Conservation (phyloP, 2,888 invertebrate genomes). For the Drepana falcataria region DNA sequence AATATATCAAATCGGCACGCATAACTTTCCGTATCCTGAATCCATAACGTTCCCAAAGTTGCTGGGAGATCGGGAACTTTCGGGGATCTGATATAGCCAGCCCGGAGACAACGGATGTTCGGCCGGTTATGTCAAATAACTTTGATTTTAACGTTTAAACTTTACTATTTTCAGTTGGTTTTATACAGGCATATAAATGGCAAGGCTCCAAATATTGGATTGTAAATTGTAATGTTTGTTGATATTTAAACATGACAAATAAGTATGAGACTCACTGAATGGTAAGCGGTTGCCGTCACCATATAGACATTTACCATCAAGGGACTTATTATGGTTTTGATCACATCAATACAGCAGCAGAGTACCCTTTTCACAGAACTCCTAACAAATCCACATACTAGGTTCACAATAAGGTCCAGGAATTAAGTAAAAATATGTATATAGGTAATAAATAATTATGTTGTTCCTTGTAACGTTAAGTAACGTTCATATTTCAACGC, state of each 20-base stretch:
- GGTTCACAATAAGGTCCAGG: no score
- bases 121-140: slow-evolving; percentile 24
- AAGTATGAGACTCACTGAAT: slow-evolving; percentile 1
- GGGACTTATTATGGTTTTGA: no score
- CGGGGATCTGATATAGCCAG: slow-evolving; percentile 17
- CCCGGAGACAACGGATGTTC: slow-evolving; percentile 21
- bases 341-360: no score
- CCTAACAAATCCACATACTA: no score
- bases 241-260: slow-evolving; percentile 6
- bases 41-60: slow-evolving; percentile 16
- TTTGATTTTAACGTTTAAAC: slow-evolving; percentile 29
- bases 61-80: slow-evolving; percentile 18
- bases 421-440: no score
- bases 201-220: slow-evolving; percentile 13
- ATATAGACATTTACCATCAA: no score
- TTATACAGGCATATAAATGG: slow-evolving; percentile 8
- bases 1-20: background rate
- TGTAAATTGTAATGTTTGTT: background rate
- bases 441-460: no score
- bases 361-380: no score
- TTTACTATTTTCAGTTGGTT: slow-evolving; percentile 27
- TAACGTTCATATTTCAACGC: no score
- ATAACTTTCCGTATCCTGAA: background rate
- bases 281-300: no score
- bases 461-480: no score